phyloP scores from a whole-genome alignment of 2,113 vertebrate genomes.

The Camelus bactrianus region DNA sequence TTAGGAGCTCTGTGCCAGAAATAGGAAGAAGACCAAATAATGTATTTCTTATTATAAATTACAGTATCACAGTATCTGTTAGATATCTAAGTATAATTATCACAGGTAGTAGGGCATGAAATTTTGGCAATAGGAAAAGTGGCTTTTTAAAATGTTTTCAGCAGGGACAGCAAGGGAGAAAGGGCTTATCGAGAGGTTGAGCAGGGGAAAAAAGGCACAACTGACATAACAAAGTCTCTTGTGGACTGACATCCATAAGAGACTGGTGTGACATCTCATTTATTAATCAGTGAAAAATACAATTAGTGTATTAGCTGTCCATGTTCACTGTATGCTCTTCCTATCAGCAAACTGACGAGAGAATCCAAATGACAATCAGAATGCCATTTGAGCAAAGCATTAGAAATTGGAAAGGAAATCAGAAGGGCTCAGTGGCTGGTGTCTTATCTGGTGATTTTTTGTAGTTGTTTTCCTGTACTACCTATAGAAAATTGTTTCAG shows the following conservation, averaged over 20 bases:
- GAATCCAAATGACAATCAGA: neutral
- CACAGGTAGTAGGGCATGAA: neutral
- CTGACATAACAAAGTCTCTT: neutral
- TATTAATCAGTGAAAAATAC: neutral
- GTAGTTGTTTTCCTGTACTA: neutral
- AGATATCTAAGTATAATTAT: neutral
- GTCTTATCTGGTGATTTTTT: neutral
- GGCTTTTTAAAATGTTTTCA: neutral
- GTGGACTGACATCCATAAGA: neutral
- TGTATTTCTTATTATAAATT: neutral
- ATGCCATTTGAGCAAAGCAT: conserved; percentile 11
- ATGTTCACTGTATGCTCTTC: neutral
- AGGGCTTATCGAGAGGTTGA: neutral
- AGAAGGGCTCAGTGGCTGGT: neutral
- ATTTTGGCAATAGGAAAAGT: neutral
- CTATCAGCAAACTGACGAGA: neutral
- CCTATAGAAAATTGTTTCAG: neutral
- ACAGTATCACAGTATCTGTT: neutral
- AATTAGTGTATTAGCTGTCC: neutral
- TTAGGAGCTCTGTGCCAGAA: conserved; percentile 22
- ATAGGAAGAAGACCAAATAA: neutral
- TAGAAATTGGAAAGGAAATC: neutral
- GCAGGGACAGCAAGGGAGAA: neutral
- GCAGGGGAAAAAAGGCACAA: conserved; percentile 2
- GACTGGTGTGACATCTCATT: neutral